phyloP scores from a whole-genome alignment of 2,888 invertebrate species.

The Dynastes maya region DNA sequence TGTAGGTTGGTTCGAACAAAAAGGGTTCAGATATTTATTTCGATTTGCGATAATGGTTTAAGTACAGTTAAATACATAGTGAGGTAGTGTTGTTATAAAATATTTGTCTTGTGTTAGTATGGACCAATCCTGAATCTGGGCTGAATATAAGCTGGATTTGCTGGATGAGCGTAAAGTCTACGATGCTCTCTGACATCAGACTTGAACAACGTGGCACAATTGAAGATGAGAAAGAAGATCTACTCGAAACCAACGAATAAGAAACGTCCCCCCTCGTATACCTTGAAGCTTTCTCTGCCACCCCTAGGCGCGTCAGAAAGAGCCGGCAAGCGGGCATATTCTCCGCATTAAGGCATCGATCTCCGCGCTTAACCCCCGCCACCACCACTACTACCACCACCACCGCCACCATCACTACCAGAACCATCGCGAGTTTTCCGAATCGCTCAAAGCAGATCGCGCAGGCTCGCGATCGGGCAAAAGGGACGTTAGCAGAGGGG shows the following conservation, averaged over 20 bases:
- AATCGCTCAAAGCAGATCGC: slow-evolving; percentile 55
- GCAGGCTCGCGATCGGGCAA: slow-evolving; percentile 64
- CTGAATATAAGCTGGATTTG: too few relatives aligned
- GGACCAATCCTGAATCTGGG: too few relatives aligned
- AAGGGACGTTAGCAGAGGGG: slow-evolving; percentile 53
- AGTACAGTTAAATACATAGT: too few relatives aligned
- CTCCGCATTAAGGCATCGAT: slow-evolving; percentile 53
- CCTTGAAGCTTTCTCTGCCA: not conserved
- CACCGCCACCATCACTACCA: not conserved
- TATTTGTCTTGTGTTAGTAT: too few relatives aligned
- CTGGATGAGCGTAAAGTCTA: too few relatives aligned
- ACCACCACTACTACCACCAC: slow-evolving; percentile 45
- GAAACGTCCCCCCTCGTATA: not conserved
- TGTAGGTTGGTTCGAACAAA: too few relatives aligned
- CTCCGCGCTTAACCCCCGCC: slow-evolving; percentile 52
- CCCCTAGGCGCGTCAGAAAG: not conserved
- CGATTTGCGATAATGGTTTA: too few relatives aligned
- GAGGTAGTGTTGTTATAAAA: too few relatives aligned
- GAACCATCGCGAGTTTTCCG: slow-evolving; percentile 48
- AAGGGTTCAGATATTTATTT: too few relatives aligned
- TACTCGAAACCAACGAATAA: not conserved
- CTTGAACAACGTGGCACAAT: too few relatives aligned
- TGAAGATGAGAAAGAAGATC: not conserved
- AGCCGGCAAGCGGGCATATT: slow-evolving; percentile 49
- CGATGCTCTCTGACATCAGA: too few relatives aligned